phyloP scores from a whole-genome alignment of 2,888 invertebrate species.

The Patella pellucida region DNA sequence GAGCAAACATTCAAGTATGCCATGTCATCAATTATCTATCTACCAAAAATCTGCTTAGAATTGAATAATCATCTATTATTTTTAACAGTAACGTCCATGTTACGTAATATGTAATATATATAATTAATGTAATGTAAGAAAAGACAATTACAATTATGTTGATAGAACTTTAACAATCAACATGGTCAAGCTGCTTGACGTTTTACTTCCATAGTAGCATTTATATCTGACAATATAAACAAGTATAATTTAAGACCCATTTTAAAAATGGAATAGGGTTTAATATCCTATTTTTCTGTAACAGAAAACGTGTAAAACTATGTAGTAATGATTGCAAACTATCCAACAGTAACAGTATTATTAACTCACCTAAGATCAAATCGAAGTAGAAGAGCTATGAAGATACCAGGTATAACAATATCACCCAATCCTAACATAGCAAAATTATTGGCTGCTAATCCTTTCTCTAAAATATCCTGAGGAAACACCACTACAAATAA shows the following conservation, averaged over 20 bases:
- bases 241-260: background rate
- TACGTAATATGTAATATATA: too few species aligned
- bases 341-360: background rate
- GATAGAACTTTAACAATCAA: too few species aligned
- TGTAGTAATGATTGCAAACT: background rate
- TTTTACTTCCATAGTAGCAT: too few species aligned
- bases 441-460: constrained; percentile 87
- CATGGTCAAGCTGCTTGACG: too few species aligned
- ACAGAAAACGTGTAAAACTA: background rate
- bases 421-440: constrained; percentile 99
- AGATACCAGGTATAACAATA: constrained; percentile 99
- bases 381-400: constrained; percentile 94
- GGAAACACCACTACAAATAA: constrained; percentile 90
- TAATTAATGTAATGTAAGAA: too few species aligned
- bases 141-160: too few species aligned
- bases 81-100: too few species aligned
- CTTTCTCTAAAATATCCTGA: constrained; percentile 94
- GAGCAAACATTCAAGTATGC: too few species aligned
- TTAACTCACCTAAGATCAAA: constrained; percentile 83
- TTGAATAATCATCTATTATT: too few species aligned
- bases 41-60: too few species aligned
- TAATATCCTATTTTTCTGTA: background rate
- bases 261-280: background rate
- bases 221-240: background rate
- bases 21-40: too few species aligned